A percentile compares a stretch with the other conserved stretches of the same genome.
Evolutionary conservation across 2,888 invertebrate genomes (phyloP).

Genomic region (Sminthurinus aureus): DNA sequence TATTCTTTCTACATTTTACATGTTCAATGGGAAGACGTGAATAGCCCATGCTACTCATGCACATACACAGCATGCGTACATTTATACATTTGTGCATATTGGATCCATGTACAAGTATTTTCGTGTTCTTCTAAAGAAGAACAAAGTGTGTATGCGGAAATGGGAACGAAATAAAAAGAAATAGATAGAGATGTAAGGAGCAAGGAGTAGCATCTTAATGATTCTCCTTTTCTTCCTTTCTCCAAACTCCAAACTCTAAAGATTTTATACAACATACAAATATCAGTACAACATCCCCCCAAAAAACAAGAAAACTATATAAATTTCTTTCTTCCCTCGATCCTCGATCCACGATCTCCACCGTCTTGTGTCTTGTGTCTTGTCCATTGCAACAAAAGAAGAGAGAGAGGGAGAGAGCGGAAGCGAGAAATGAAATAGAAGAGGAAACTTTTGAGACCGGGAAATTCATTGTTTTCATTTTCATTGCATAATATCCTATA

Average conservation of each 20-base stretch:
- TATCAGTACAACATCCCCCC: neutral
- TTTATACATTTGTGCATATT: no score
- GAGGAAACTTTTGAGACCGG: neutral
- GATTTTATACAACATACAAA: no score
- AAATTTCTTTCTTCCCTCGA: neutral
- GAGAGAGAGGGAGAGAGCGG: neutral
- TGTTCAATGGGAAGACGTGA: neutral
- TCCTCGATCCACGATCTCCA: neutral
- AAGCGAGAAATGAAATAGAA: neutral
- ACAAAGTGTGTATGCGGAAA: neutral
- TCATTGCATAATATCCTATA: slow-evolving; percentile 1
- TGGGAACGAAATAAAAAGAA: neutral
- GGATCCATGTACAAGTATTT: no score
- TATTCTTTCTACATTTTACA: neutral
- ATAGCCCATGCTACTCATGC: neutral
- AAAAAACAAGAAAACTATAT: neutral
- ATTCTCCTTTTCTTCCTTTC: neutral
- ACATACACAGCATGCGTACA: neutral
- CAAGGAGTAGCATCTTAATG: neutral
- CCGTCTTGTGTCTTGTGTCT: neutral
- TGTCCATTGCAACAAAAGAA: neutral
- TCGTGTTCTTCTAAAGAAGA: no score
- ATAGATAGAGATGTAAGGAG: neutral
- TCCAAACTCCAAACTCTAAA: no score
- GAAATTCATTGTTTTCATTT: slow-evolving; percentile 23